Conservation (phyloP, 2,113 vertebrate species). For the Ameiurus melas region DNA sequence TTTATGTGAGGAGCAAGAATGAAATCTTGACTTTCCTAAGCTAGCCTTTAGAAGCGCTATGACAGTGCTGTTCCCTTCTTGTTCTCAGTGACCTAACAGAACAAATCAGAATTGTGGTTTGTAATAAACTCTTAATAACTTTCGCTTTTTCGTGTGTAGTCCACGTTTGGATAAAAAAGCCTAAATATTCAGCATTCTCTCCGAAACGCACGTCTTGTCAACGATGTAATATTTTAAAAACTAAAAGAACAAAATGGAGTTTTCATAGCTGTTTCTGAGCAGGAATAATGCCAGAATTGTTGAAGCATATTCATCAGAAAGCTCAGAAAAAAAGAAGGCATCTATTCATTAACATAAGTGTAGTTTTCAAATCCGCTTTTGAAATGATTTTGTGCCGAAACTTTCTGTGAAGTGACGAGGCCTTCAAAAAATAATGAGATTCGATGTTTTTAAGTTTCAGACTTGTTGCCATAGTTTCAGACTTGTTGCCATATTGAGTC, state of each 20-base stretch:
- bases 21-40: background rate
- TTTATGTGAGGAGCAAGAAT: background rate
- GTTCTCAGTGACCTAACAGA: background rate
- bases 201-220: background rate
- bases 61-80: background rate
- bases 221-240: background rate
- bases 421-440: background rate
- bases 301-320: background rate
- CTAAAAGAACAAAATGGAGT: no score
- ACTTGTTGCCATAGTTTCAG: background rate
- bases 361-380: background rate
- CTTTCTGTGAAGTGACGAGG: background rate
- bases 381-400: background rate
- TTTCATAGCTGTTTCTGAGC: no score
- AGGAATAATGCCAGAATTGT: background rate
- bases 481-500: background rate
- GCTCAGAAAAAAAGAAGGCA: background rate
- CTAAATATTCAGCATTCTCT: background rate
- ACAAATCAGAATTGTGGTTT: background rate
- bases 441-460: background rate
- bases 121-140: background rate
- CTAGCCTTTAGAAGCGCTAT: background rate
- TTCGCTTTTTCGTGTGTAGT: background rate
- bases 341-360: background rate
- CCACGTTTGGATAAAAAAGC: background rate